Evolutionary conservation across 2,888 invertebrate species (phyloP), one percentile per base, ranked within the genome.

Genomic region (Ichneumon xanthorius): DNA sequence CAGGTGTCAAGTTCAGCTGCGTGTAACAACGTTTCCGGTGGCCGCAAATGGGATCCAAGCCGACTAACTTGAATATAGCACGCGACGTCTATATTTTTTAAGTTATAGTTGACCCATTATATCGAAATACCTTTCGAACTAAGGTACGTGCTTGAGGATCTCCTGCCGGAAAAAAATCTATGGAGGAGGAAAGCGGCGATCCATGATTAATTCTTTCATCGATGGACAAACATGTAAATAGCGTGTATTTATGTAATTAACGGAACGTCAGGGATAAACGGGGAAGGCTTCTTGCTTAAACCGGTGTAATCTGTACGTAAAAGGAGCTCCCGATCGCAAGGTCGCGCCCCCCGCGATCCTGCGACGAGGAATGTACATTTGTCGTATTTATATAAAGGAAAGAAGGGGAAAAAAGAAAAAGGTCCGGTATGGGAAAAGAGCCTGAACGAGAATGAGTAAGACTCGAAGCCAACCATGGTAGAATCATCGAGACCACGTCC

Each of bases 1-100:
- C 93, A 94, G 94, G 94, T 90, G 95, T 97, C 90, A 97, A 97
- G 94, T 97, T 97, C 95, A 97, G 97, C 94, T 96, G 97, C 93
- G 97, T 97, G 87, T 97, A 95, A 95, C 90, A 88, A 86, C 88
- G 61, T 61, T 71, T 70, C 40, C 40, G 75, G 86, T 88, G 88
- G 88, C 89, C 89, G 88, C 90, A 89, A 87, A 90, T n/a, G 73
- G 75, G 90, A 90, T 89, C 88, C 89, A 88, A 89, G 90, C 90
- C 88, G 88, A 89, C 89, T 90, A 92, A 92, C 92, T 92, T 91
- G 91, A 93, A 91, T 93, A 92, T 93, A 93, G 91, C 91, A 87
- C 88, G 86, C 84, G 88, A 86, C 85, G 89, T 89, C 90, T 93
- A 92, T 92, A 92, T 91, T 90, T 92, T 90, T 87, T 90, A 92